These are phyloP conservation scores for Cheilosia impressa DNA, from an alignment of 2,888 invertebrate genomes.

Conservation along the genomic window DNA sequence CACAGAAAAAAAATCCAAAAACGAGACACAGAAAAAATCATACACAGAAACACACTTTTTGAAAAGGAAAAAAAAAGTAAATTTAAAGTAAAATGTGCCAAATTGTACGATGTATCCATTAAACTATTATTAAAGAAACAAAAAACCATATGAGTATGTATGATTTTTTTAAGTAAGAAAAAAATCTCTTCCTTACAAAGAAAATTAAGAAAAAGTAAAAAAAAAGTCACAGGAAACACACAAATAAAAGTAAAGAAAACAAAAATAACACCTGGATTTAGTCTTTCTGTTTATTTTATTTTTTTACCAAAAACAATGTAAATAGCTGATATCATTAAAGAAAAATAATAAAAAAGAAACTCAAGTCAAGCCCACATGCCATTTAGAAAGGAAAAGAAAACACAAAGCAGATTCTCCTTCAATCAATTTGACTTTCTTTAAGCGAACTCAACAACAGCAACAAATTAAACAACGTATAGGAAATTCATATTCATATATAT, in stretches of 20 bases:
- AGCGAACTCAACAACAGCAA: conserved; percentile 15
- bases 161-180: conserved; percentile 59
- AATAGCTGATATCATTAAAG: conserved; percentile 67
- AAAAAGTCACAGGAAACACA: conserved; percentile 59
- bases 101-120: conserved; percentile 83
- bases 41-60: conserved; percentile 62
- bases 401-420: conserved; percentile 30
- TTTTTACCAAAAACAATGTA: conserved; percentile 67
- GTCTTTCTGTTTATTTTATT: conserved; percentile 54
- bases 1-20: conserved; percentile 46
- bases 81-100: conserved; percentile 81
- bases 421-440: conserved; percentile 28
- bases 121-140: conserved; percentile 77
- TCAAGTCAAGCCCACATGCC: conserved; percentile 71
- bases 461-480: conserved; percentile 69
- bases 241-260: conserved; percentile 16
- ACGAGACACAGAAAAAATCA: conserved; percentile 67
- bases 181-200: conserved; percentile 73
- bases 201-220: conserved; percentile 7
- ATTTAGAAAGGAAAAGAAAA: conserved; percentile 45
- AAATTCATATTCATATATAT: conserved; percentile 66
- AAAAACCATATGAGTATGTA: conserved; percentile 70
- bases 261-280: conserved; percentile 26
- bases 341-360: conserved; percentile 38
- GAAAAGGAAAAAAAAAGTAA: conserved; percentile 73